phyloP scores from a whole-genome alignment of 2,797 vertebrate species.

The Pseudochirops cupreus region DNA sequence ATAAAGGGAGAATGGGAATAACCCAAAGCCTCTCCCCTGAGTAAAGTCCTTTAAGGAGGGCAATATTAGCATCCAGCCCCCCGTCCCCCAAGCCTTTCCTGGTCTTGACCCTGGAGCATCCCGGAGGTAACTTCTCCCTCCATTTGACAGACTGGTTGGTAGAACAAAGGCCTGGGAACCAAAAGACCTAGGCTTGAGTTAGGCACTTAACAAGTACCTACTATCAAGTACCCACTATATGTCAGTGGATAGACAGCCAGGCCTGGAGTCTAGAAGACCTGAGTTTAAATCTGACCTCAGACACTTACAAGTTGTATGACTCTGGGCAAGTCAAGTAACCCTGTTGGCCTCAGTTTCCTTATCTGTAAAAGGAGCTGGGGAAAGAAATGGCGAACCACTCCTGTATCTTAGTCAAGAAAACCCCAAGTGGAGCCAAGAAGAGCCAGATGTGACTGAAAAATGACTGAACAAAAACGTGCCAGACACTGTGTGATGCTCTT shows the following conservation, averaged over 20 bases:
- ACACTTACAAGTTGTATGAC: background rate
- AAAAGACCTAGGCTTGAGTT: background rate
- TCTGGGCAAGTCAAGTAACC: background rate
- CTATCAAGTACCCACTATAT: background rate
- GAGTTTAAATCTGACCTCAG: slow-evolving; percentile 35
- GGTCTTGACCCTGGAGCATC: background rate
- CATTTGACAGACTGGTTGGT: background rate
- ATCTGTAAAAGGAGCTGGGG: background rate
- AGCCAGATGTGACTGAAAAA: no score
- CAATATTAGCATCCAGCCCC: no score
- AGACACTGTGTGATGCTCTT: background rate
- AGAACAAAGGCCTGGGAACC: background rate
- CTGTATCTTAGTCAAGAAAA: no score
- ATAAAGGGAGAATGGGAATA: background rate
- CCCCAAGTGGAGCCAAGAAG: no score
- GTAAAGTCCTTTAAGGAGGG: no score
- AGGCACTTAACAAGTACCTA: background rate
- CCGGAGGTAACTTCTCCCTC: background rate
- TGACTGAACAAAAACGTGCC: no score
- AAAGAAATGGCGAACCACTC: no score
- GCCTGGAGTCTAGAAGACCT: background rate
- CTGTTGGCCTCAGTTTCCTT: background rate
- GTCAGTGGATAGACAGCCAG: background rate
- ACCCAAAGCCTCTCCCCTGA: background rate
- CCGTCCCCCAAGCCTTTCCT: background rate